A percentile compares a stretch with the other conserved stretches of the same genome.
These are phyloP conservation scores for Alauda arvensis DNA, from an alignment of 2,797 vertebrate species.

Conservation along the genomic window DNA sequence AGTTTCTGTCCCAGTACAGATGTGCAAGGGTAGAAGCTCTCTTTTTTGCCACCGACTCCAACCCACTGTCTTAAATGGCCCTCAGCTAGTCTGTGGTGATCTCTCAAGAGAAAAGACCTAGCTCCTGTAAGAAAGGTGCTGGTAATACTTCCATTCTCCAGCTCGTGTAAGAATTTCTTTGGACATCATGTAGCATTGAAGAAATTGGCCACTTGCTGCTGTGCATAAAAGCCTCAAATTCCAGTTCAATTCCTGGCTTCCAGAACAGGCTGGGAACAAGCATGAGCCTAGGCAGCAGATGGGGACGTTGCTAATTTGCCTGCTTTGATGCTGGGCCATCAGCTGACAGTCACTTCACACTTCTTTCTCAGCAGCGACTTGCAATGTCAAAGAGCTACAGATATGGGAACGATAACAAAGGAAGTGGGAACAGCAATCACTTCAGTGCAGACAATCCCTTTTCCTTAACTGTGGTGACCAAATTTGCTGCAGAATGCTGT, in stretches of 20 bases:
- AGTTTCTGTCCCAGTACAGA: fast-evolving
- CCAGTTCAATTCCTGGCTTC: background rate
- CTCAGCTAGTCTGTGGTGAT: background rate
- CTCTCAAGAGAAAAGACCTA: background rate
- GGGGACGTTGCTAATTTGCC: background rate
- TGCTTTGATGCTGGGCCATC: constrained; percentile 19
- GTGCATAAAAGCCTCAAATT: background rate
- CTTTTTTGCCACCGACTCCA: background rate
- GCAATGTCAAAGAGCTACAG: background rate
- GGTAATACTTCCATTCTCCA: background rate
- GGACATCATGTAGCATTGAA: background rate
- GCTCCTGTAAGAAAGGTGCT: background rate
- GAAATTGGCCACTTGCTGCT: background rate
- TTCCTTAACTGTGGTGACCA: background rate
- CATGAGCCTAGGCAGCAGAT: background rate
- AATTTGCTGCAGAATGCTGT: background rate
- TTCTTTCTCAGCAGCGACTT: background rate
- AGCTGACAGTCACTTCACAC: background rate
- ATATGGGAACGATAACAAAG: background rate
- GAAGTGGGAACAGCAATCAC: background rate
- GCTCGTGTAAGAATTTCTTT: background rate
- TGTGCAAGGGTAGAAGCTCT: background rate
- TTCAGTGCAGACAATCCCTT: background rate
- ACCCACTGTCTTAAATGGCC: background rate
- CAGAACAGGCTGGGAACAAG: background rate